A percentile compares a stretch with the other conserved stretches of the same genome.
Evolutionary conservation across 2,888 invertebrate genomes (phyloP).

Genomic region (Drosophila koepferae): DNA sequence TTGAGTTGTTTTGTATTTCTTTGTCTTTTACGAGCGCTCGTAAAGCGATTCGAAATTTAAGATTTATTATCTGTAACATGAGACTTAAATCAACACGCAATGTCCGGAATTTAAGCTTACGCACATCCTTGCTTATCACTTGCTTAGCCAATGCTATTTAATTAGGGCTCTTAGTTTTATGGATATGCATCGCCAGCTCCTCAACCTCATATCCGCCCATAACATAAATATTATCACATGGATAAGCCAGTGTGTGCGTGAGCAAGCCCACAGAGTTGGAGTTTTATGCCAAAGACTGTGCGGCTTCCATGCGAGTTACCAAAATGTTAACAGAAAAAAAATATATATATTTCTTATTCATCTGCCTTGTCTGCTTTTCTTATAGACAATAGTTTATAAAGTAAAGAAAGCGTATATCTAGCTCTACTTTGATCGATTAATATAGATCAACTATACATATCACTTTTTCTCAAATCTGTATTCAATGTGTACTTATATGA

Average conservation of each 20-base stretch:
- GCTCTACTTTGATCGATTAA: not conserved
- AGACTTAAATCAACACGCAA: conserved; percentile 64
- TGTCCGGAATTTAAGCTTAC: conserved; percentile 19
- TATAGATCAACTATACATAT: not conserved
- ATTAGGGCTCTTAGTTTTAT: conserved; percentile 64
- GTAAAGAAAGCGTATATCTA: not conserved
- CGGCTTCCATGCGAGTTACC: conserved; percentile 22
- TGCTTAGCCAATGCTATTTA: conserved; percentile 68
- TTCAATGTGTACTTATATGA: not conserved
- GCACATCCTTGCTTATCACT: conserved; percentile 63
- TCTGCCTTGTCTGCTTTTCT: conserved; percentile 2
- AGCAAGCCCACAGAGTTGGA: conserved; percentile 34
- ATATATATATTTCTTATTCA: conserved; percentile 25
- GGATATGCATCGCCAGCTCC: conserved; percentile 26
- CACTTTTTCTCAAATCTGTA: not conserved
- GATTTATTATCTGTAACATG: conserved; percentile 77
- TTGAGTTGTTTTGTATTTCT: conserved; percentile 33
- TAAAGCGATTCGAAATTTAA: conserved; percentile 75
- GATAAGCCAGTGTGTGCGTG: conserved; percentile 17
- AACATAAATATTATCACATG: conserved; percentile 45
- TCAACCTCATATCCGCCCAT: not conserved
- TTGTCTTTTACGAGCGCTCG: conserved; percentile 74
- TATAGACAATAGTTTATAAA: too few species aligned
- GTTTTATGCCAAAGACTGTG: conserved; percentile 60
- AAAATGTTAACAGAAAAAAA: conserved; percentile 60